Conservation (phyloP, 2,888 invertebrate genomes). For the Xylophagus ater region DNA sequence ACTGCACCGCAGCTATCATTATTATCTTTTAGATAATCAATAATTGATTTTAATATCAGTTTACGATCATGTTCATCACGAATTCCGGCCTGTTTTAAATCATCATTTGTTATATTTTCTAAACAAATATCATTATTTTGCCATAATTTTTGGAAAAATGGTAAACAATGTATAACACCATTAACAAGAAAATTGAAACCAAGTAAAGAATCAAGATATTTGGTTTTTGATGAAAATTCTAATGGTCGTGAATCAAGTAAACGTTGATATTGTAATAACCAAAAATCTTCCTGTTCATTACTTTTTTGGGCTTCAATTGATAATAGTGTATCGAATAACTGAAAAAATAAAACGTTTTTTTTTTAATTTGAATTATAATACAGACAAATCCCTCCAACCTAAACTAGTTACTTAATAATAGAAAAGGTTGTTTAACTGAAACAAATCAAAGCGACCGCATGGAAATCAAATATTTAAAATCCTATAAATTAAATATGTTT, state of each 20-base stretch:
- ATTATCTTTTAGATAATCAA: constrained; percentile 42
- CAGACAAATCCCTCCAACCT: too few species aligned
- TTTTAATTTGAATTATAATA: too few species aligned
- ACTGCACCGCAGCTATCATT: constrained; percentile 11
- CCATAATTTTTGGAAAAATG: constrained; percentile 45
- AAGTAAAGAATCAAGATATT: constrained; percentile 52
- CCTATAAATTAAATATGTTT: too few species aligned
- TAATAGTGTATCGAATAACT: constrained; percentile 54
- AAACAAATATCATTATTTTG: constrained; percentile 20
- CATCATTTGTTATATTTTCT: constrained; percentile 42
- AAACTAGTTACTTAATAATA: too few species aligned
- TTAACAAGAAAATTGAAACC: constrained; percentile 58
- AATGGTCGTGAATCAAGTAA: constrained; percentile 65
- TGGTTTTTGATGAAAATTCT: constrained; percentile 49
- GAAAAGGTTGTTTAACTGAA: too few species aligned
- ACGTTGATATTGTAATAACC: constrained; percentile 73
- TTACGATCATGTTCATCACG: constrained; percentile 45
- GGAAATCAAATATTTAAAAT: too few species aligned
- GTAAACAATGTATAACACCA: constrained; percentile 64
- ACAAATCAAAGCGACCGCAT: too few species aligned
- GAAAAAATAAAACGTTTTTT: too few species aligned
- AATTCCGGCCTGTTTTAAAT: constrained; percentile 49
- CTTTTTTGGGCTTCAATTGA: constrained; percentile 55
- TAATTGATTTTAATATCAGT: constrained; percentile 51
- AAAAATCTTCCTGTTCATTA: constrained; percentile 49